Evolutionary conservation across 2,888 invertebrate species (phyloP), one percentile per base, ranked within the genome.

Genomic region (Caenorhabditis panamensis): DNA sequence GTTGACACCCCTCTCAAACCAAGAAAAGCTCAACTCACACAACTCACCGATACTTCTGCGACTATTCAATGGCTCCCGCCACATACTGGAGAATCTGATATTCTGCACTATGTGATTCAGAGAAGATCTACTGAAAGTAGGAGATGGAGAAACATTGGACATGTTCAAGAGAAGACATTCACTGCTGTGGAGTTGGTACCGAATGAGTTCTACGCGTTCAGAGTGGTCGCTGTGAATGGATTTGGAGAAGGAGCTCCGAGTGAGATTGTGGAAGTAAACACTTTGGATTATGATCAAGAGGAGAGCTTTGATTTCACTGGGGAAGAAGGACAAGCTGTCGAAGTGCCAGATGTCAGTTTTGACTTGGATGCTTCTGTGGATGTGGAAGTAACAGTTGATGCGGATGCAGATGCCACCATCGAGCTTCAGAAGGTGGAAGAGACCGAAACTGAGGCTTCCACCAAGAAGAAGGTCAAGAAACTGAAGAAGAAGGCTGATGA

Each of bases 151-250:
- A 82, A 84, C 63, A 66, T 82, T 51, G 77, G 59, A 16, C 78
- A 77, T 37, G 64, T 77, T 9, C 63, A 77, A 4, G 78, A 83
- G 18, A 59, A 63, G 24, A 72, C 20, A 1, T 84, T 64, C 73
- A 82, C 77, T 13, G 82, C 83, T 6, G 67, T 78, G 2, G 85
- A 86, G 11, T 73, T 86, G 8, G 81, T 86, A 3, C 84, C 86
- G 2, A 82, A 83, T 28, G 86, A 86, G 61, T 75, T 85, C 47
- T 86, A 86, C 28, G 83, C 86, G 0, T 86, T 86, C 83, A 76
- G 86, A 22, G 58, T 86, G 13, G 67, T 85, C 2, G 85, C 85
- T 5, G 80, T 72, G 8, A 85, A 86, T 51, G 61, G 62, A 9
- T 80, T 79, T 47, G 86, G 86, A 26, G 82, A 83, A 54, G 82